Evolutionary conservation across 2,888 invertebrate genomes (phyloP).

Genomic region (Dryadula phaetusa): DNA sequence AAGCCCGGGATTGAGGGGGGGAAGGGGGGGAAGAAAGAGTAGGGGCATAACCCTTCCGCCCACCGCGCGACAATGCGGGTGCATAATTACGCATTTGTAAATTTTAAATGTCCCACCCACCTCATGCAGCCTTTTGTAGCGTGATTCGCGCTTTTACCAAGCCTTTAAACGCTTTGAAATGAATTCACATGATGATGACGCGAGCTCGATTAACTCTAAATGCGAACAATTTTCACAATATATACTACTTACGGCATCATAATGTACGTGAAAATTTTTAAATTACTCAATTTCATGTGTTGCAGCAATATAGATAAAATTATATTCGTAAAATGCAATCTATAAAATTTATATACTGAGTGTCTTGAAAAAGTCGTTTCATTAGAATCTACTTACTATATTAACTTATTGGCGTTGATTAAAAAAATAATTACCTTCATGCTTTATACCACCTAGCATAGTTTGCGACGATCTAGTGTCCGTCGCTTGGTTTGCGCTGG

Average conservation of each 20-base stretch:
- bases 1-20: constrained; percentile 72
- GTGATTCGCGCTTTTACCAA: constrained; percentile 79
- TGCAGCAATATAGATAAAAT: not conserved
- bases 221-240: constrained; percentile 66
- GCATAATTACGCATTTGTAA: constrained; percentile 85
- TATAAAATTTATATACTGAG: not conserved
- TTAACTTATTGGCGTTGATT: not conserved
- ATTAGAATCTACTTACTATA: not conserved
- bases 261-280: constrained; percentile 29
- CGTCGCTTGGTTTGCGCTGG: too few species aligned
- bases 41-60: constrained; percentile 71
- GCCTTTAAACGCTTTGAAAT: constrained; percentile 72
- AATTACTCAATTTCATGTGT: not conserved
- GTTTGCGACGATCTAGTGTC: too few species aligned
- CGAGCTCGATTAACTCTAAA: constrained; percentile 69
- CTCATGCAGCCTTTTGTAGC: constrained; percentile 80
- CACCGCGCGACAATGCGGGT: constrained; percentile 80
- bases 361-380: not conserved
- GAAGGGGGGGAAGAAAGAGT: constrained; percentile 56
- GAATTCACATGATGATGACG: constrained; percentile 73
- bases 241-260: constrained; percentile 43
- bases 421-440: too few species aligned
- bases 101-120: constrained; percentile 83
- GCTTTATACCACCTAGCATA: too few species aligned
- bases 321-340: not conserved